These are phyloP conservation scores for Hapalemur alaotrensis DNA, from an alignment of 2,797 vertebrate species.

Conservation along the genomic window DNA sequence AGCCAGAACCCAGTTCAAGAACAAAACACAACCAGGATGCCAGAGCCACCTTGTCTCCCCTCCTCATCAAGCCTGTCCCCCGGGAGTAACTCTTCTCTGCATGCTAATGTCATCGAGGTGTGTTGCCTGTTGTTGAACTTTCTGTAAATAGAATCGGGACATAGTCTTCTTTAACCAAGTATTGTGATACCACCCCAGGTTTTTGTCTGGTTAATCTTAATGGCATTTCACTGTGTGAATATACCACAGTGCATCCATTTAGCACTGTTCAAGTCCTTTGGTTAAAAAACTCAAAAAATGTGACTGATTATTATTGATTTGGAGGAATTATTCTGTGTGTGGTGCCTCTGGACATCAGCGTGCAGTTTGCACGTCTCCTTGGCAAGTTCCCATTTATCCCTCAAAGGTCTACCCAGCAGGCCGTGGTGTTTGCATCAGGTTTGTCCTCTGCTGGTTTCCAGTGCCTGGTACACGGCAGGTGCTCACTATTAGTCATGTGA, in stretches of 20 bases:
- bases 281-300: not conserved
- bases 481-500: not conserved
- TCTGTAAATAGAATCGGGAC: not conserved
- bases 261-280: not conserved
- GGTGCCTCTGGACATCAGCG: not conserved
- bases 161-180: not conserved
- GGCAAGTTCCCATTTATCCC: not conserved
- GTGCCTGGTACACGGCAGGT: not conserved
- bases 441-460: no score
- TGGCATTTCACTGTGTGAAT: not conserved
- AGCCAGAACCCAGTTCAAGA: not conserved
- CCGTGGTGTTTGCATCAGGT: not conserved
- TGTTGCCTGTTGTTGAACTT: not conserved
- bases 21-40: not conserved
- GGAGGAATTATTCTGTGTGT: not conserved
- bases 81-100: not conserved
- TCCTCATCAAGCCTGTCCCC: not conserved
- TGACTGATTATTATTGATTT: no score
- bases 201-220: not conserved
- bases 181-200: not conserved
- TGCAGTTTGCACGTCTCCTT: no score
- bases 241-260: fast-evolving
- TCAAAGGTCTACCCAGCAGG: not conserved
- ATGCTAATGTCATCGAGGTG: no score
- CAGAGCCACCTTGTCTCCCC: not conserved